A percentile compares a stretch with the other conserved stretches of the same genome.
Evolutionary conservation across 2,113 vertebrate genomes (phyloP).

Genomic region (Scomber japonicus): DNA sequence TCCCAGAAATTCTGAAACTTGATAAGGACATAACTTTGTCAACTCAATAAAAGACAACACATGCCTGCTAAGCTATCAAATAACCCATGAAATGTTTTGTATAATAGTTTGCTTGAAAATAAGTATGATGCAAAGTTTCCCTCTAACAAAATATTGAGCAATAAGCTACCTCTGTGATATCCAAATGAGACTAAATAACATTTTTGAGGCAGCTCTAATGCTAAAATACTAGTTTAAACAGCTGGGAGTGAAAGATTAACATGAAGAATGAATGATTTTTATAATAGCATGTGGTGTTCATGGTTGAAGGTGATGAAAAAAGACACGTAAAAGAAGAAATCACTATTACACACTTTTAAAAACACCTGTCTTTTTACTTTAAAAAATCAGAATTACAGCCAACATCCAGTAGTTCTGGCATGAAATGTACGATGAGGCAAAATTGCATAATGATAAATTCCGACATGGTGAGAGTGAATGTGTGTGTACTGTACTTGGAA

Average conservation of each 20-base stretch:
- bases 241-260: background rate
- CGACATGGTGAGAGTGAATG: background rate
- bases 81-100: background rate
- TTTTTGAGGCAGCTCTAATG: background rate
- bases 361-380: too few relatives aligned
- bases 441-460: slow-evolving; percentile 9
- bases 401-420: background rate
- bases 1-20: background rate
- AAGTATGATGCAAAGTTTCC: background rate
- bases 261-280: background rate
- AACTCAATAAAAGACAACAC: too few relatives aligned
- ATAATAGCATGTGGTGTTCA: background rate
- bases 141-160: too few relatives aligned
- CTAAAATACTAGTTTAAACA: background rate
- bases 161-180: too few relatives aligned
- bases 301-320: background rate
- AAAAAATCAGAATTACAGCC: too few relatives aligned
- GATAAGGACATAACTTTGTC: background rate
- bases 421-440: background rate
- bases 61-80: background rate
- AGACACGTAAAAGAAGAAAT: too few relatives aligned
- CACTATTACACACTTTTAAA: too few relatives aligned
- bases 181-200: too few relatives aligned
- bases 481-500: background rate
- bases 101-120: background rate